A percentile compares a stretch with the other conserved stretches of the same genome.
Conservation (phyloP, 1,140 invertebrate genomes). For the Lordiphosa mommai region DNA sequence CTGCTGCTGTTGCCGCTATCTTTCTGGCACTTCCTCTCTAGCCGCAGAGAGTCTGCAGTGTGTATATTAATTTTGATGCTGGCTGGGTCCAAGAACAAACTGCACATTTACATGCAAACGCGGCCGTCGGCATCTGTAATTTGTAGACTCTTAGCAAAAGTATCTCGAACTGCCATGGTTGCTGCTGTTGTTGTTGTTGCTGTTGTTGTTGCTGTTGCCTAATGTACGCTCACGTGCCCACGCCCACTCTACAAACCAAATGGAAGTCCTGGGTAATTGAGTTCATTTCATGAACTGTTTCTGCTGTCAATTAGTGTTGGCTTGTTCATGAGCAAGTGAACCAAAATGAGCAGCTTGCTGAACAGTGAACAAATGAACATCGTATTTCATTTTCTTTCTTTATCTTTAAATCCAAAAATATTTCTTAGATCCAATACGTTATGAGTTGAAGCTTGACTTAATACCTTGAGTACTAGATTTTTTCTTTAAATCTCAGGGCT, state of each 20-base stretch:
- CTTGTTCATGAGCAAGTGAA: too few relatives aligned
- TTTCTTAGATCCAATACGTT: too few relatives aligned
- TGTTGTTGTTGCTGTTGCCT: constrained; percentile 31
- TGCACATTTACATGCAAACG: constrained; percentile 73
- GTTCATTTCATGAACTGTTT: constrained; percentile 59
- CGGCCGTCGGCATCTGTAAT: constrained; percentile 57
- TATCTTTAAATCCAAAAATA: too few relatives aligned
- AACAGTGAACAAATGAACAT: too few relatives aligned
- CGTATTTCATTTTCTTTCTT: too few relatives aligned
- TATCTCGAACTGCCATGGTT: too few relatives aligned
- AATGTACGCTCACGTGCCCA: constrained; percentile 37
- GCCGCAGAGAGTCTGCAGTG: constrained; percentile 17
- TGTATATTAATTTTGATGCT: constrained; percentile 76
- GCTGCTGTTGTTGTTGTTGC: constrained; percentile 30
- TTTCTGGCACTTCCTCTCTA: constrained; percentile 21
- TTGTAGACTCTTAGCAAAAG: constrained; percentile 55
- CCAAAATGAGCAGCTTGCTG: too few relatives aligned
- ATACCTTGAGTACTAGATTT: too few relatives aligned
- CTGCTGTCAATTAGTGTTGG: constrained; percentile 7
- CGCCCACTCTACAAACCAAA: constrained; percentile 16
- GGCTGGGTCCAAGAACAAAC: constrained; percentile 41
- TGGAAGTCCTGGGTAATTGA: constrained; percentile 49
- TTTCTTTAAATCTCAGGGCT: too few relatives aligned
- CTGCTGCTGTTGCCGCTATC: constrained; percentile 6
- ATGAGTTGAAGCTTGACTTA: too few relatives aligned